Conservation (phyloP, 2,888 invertebrate species). For the Torymus auratus region DNA sequence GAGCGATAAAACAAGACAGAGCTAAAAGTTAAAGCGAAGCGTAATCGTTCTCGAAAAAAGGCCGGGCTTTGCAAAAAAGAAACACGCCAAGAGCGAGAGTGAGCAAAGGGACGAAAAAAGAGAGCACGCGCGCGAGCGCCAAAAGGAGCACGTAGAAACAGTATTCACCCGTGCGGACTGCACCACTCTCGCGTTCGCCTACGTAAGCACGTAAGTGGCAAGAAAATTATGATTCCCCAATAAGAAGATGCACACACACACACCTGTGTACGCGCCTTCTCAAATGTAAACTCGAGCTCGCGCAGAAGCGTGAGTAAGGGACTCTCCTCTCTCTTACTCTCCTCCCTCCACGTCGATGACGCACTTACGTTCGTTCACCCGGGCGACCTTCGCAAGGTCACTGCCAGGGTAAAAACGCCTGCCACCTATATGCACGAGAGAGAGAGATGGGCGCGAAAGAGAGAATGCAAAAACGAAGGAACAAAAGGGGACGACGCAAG, state of each 20-base stretch:
- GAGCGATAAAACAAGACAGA: not conserved
- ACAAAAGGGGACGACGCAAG: conserved; percentile 59
- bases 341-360: conserved; percentile 14
- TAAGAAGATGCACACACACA: conserved; percentile 36
- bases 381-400: conserved; percentile 77
- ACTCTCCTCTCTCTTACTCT: conserved; percentile 3
- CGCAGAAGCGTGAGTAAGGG: conserved; percentile 36
- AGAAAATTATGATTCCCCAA: conserved; percentile 56
- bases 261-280: conserved; percentile 2
- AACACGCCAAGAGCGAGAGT: not conserved
- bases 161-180: conserved; percentile 13
- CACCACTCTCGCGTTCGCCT: conserved; percentile 19
- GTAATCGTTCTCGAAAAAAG: conserved; percentile 9
- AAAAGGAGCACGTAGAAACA: conserved; percentile 27
- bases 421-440: conserved; percentile 61
- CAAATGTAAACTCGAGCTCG: conserved; percentile 44
- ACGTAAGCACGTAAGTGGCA: conserved; percentile 51
- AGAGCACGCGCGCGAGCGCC: not conserved
- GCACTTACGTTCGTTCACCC: conserved; percentile 73
- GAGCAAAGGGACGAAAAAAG: conserved; percentile 1
- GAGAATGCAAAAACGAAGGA: conserved; percentile 61
- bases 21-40: conserved; percentile 7
- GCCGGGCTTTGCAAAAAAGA: not conserved
- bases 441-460: conserved; percentile 50
- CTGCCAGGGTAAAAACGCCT: conserved; percentile 63